Percentiles rank a stretch among this genome's conserved stretches.
These are phyloP conservation scores for Philantomba maxwellii DNA, from an alignment of 2,113 vertebrate species.

Conservation along the genomic window DNA sequence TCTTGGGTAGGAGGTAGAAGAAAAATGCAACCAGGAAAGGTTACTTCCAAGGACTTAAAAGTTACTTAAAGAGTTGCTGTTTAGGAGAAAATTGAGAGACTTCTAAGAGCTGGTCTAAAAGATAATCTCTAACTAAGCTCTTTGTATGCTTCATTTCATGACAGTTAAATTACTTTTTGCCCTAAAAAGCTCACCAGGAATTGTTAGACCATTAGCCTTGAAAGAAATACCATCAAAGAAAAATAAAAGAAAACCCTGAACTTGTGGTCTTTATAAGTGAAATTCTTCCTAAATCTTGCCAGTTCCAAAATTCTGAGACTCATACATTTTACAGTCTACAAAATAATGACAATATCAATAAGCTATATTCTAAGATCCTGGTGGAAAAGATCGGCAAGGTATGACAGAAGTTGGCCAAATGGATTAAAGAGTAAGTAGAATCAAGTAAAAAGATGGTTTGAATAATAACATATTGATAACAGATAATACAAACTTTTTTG, in stretches of 20 bases:
- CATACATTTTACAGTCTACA: neutral
- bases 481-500: constrained; percentile 83
- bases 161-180: neutral
- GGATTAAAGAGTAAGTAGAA: constrained; percentile 56
- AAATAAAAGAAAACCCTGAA: neutral
- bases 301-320: neutral
- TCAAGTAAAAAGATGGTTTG: constrained; percentile 70
- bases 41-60: neutral
- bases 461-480: constrained; percentile 78
- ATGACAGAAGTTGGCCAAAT: neutral
- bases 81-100: neutral
- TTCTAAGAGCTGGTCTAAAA: neutral
- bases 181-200: neutral
- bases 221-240: neutral
- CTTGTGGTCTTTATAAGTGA: neutral
- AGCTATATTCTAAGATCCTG: neutral
- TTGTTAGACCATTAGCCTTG: neutral
- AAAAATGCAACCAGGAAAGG: neutral
- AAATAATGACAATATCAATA: neutral
- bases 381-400: neutral
- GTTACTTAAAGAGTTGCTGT: neutral
- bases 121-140: neutral
- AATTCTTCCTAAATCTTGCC: neutral
- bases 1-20: neutral
- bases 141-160: neutral